Percentiles rank a stretch among this genome's conserved stretches.
These are phyloP conservation scores for Polypedilum pembai DNA, from an alignment of 1,140 invertebrate species.

Conservation along the genomic window DNA sequence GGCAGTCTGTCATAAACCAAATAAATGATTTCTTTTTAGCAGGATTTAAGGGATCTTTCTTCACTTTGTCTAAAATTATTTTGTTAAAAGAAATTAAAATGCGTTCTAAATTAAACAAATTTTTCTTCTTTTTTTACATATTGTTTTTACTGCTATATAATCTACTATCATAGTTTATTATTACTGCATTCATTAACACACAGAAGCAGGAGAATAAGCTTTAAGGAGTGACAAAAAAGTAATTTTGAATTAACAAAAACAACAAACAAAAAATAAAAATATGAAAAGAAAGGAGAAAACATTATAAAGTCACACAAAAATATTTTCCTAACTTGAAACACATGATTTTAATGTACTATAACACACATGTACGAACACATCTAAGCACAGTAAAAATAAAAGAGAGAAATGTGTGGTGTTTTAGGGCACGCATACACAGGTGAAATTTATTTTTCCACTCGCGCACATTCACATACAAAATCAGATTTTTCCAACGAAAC, in stretches of 20 bases:
- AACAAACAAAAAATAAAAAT: background rate
- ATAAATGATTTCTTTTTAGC: no score
- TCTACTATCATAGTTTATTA: constrained; percentile 12
- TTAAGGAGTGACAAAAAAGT: background rate
- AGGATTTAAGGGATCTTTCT: no score
- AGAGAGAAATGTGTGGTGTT: background rate
- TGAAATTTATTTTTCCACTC: background rate
- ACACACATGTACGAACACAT: background rate
- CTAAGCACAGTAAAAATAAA: no score
- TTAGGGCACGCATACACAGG: background rate
- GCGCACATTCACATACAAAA: background rate
- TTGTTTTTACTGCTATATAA: background rate
- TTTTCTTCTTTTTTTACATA: no score
- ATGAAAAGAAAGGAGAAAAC: background rate
- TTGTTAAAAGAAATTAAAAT: background rate
- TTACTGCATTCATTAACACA: background rate
- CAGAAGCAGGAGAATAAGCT: background rate
- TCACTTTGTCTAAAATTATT: no score
- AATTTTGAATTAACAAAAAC: background rate
- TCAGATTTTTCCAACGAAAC: background rate
- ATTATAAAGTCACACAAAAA: constrained; percentile 16
- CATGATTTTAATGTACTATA: constrained; percentile 27
- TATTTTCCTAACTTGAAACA: constrained; percentile 23
- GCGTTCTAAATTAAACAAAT: no score
- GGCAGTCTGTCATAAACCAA: background rate